Conservation (phyloP, 2,888 invertebrate species). For the Standfussiana lucernea region DNA sequence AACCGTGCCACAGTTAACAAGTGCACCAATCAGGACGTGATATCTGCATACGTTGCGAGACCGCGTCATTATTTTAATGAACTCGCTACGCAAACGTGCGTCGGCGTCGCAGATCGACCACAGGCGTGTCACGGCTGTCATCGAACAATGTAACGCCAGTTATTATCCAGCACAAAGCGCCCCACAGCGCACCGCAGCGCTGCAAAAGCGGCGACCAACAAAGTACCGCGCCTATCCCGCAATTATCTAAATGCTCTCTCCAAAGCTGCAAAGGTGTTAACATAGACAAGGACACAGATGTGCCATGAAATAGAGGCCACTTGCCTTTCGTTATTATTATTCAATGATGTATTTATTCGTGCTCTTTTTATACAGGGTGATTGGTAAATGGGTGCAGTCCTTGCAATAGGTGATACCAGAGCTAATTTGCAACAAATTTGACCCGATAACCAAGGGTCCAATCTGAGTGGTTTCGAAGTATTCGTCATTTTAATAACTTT, state of each 20-base stretch:
- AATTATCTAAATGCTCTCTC: constrained; percentile 88
- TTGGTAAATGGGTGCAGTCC: too few species aligned
- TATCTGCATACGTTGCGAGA: constrained; percentile 12
- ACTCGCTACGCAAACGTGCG: constrained; percentile 57
- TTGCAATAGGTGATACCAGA: too few species aligned
- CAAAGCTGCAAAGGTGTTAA: constrained; percentile 77
- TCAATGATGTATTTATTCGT: not conserved
- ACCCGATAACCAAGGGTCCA: too few species aligned
- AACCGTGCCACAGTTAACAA: constrained; percentile 20
- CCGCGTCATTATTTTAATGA: constrained; percentile 77
- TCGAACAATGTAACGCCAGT: constrained; percentile 80
- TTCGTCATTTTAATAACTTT: too few species aligned
- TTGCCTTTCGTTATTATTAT: not conserved
- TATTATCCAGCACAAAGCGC: constrained; percentile 84
- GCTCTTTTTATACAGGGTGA: too few species aligned
- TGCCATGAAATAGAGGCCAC: constrained; percentile 24
- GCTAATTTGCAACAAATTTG: too few species aligned
- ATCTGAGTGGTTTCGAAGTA: too few species aligned
- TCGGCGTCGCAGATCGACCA: constrained; percentile 68
- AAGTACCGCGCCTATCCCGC: constrained; percentile 83
- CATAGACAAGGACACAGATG: constrained; percentile 65
- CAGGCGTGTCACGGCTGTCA: constrained; percentile 66
- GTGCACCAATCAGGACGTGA: constrained; percentile 30
- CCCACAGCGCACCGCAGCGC: constrained; percentile 60
- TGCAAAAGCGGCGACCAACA: constrained; percentile 82